A percentile compares a stretch with the other conserved stretches of the same genome.
phyloP scores from a whole-genome alignment of 2,113 vertebrate species.

The Eulacestoma nigropectus region DNA sequence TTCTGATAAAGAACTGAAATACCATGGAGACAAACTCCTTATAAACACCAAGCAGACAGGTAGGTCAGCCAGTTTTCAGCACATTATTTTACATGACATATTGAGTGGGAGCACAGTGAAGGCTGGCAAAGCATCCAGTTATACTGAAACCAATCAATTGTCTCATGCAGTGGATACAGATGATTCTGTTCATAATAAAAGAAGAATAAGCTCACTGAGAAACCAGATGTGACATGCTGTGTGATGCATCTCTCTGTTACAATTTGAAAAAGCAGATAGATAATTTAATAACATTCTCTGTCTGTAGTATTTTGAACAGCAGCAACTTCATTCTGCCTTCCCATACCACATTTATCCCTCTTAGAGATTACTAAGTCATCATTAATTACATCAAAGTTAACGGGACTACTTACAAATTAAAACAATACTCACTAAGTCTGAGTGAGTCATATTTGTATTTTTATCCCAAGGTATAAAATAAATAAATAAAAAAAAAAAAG shows the following conservation, averaged over 20 bases:
- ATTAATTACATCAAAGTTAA: background rate
- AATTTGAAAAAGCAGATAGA: conserved; percentile 65
- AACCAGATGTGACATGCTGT: conserved; percentile 58
- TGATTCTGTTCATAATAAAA: conserved; percentile 61
- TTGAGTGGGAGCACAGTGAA: conserved; percentile 33
- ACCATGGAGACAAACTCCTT: conserved; percentile 31
- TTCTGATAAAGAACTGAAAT: conserved; percentile 35
- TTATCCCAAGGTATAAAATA: conserved; percentile 4
- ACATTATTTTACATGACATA: conserved; percentile 43
- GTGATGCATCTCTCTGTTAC: conserved; percentile 52
- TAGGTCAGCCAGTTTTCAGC: conserved; percentile 23
- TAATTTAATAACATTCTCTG: conserved; percentile 56
- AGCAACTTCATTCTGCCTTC: background rate
- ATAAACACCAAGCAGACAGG: conserved; percentile 14
- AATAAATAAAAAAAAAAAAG: background rate
- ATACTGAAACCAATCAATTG: conserved; percentile 53
- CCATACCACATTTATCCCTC: background rate
- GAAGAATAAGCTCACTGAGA: conserved; percentile 59
- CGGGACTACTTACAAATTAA: background rate
- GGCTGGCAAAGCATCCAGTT: conserved; percentile 67
- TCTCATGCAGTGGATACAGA: conserved; percentile 57
- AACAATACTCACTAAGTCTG: background rate
- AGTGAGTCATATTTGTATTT: background rate
- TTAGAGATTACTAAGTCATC: background rate
- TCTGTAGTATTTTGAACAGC: conserved; percentile 38